Evolutionary conservation across 1,140 invertebrate species (phyloP).

Genomic region (Drosophila serrata): DNA sequence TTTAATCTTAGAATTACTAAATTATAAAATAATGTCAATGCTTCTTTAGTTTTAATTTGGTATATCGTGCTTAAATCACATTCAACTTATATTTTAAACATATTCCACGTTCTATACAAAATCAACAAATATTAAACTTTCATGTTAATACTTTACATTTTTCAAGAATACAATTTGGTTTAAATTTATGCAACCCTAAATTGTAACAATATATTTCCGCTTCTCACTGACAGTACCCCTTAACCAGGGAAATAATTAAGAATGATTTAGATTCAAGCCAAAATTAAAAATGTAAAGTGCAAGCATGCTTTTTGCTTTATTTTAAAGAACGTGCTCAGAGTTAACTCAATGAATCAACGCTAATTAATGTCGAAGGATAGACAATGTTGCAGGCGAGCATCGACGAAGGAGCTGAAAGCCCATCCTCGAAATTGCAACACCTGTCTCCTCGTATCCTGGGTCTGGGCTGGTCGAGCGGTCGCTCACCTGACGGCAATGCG

Average conservation of each 20-base stretch:
- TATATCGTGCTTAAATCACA: too few relatives aligned
- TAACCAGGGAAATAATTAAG: neutral
- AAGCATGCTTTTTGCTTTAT: neutral
- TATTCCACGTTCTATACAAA: too few relatives aligned
- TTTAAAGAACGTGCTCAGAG: neutral
- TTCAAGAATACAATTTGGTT: neutral
- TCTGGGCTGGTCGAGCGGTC: constrained; percentile 27
- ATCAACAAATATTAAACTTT: neutral
- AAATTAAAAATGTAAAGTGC: neutral
- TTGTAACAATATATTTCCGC: neutral
- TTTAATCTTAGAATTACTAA: neutral
- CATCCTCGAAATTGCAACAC: constrained; percentile 54
- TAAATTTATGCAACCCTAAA: neutral
- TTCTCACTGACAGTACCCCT: neutral
- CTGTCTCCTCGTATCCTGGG: constrained; percentile 54
- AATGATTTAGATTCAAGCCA: neutral
- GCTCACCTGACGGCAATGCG: constrained; percentile 52
- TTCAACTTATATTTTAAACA: too few relatives aligned
- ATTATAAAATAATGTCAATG: neutral
- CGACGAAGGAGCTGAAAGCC: constrained; percentile 6
- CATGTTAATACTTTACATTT: neutral
- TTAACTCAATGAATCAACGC: constrained; percentile 39
- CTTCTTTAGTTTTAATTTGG: neutral
- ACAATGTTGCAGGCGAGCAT: constrained; percentile 15
- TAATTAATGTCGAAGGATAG: constrained; percentile 58